A percentile compares a stretch with the other conserved stretches of the same genome.
Evolutionary conservation across 2,113 vertebrate genomes (phyloP).

Genomic region (Willisornis vidua): DNA sequence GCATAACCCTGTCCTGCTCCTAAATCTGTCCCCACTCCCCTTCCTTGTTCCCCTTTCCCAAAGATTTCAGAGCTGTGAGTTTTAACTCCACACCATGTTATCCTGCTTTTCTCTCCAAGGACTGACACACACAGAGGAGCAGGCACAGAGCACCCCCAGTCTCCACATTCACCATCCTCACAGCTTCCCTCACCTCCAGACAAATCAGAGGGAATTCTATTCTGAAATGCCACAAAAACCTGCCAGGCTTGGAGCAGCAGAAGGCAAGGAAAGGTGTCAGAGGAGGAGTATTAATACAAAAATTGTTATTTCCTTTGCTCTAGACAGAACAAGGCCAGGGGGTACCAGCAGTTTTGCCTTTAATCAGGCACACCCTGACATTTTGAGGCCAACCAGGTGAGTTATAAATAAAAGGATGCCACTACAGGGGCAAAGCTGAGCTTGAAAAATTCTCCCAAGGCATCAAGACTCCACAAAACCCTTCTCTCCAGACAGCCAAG

Average conservation of each 20-base stretch:
- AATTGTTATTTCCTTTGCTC: neutral
- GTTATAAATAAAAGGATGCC: neutral
- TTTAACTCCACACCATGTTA: fast-evolving
- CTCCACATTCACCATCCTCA: neutral
- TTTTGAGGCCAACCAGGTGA: slow-evolving; percentile 28
- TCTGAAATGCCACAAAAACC: slow-evolving; percentile 10
- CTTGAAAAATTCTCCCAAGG: neutral
- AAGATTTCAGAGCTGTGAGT: neutral
- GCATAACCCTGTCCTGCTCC: neutral
- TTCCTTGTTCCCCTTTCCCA: neutral
- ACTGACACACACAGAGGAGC: neutral
- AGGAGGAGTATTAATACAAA: neutral
- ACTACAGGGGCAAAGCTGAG: neutral
- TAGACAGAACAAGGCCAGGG: neutral
- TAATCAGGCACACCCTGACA: neutral
- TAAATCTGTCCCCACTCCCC: fast-evolving
- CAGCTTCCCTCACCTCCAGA: neutral
- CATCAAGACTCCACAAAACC: neutral
- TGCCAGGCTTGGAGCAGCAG: slow-evolving; percentile 13
- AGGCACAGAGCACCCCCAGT: neutral
- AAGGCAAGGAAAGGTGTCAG: neutral
- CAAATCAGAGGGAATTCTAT: neutral
- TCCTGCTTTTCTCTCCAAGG: neutral
- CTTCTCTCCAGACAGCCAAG: neutral
- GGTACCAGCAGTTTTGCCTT: neutral